phyloP scores from a whole-genome alignment of 2,113 vertebrate genomes.

The Seriola rivoliana region DNA sequence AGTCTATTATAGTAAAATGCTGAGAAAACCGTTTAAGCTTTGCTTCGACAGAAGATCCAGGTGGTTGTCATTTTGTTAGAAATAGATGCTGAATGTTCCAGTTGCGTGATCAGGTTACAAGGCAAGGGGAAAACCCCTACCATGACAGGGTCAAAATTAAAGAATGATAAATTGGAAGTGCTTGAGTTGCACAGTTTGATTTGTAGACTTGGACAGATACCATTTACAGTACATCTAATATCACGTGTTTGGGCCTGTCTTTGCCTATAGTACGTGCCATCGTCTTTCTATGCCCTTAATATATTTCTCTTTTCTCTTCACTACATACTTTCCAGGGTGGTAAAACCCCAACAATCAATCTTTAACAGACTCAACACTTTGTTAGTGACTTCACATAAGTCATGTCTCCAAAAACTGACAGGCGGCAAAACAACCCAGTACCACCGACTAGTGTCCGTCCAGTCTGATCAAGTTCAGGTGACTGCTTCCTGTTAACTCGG shows the following conservation, averaged over 20 bases:
- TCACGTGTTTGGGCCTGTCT: constrained; percentile 34
- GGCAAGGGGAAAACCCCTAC: constrained; percentile 53
- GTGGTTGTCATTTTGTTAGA: constrained; percentile 60
- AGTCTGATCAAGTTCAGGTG: constrained; percentile 12
- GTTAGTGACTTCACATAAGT: neutral
- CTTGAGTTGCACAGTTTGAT: constrained; percentile 11
- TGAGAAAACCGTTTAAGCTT: constrained; percentile 7
- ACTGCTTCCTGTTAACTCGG: constrained; percentile 1
- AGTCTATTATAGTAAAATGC: constrained; percentile 7
- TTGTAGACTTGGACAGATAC: constrained; percentile 21
- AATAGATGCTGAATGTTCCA: constrained; percentile 57
- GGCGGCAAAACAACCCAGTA: constrained; percentile 10
- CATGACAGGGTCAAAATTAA: constrained; percentile 33
- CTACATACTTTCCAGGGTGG: neutral
- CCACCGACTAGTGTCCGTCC: constrained; percentile 5
- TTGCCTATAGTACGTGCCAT: neutral
- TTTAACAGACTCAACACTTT: neutral
- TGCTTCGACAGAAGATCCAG: constrained; percentile 18
- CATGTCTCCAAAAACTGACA: neutral
- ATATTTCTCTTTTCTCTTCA: neutral
- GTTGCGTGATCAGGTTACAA: constrained; percentile 66
- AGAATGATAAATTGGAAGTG: constrained; percentile 34
- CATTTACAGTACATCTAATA: constrained; percentile 26
- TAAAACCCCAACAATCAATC: neutral
- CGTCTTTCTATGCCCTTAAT: neutral